Base-by-base conservation (phyloP, 2,888 invertebrate species). In the Tenthredo notha region DNA sequence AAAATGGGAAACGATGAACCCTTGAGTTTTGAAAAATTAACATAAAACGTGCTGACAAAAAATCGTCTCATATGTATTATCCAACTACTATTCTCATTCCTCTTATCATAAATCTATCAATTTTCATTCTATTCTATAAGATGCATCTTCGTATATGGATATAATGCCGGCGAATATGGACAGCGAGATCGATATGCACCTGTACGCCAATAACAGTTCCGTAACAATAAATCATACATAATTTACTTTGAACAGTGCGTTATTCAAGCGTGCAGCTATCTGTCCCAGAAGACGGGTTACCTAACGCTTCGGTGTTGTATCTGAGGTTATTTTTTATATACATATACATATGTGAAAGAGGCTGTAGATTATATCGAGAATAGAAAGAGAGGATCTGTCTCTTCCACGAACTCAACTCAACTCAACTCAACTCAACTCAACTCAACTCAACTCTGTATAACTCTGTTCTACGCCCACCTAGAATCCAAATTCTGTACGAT, bases 401-500 rank as follows among this genome's bases (percentile, higher is more conserved):
- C 43, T 40, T 74, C 43, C 10, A 43, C 21, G 72, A 74, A 74
- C 67, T 15, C 7, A 33, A 21, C 25, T 21, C n/a, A 33, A 21
- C 25, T 21, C n/a, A 33, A 21, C 25, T 21, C n/a, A 33, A 21
- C 25, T 21, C n/a, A 12, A 21, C 15, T 25, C 10, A 10, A 12
- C 10, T 25, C 61, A 29, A n/a, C 9, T 25, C 61, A 33, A 21
- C 25, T 21, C n/a, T 58, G 58, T 58, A 21, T 61, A 74, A 43
- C 43, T 74, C 72, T 43, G 72, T 43, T 40, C 12, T 12, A 74
- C 72, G 72, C 72, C 72, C 72, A 74, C 72, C 43, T 40, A 67
- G 25, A 74, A 74, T 74, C 72, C 40, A 43, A 74, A 74, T 74
- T 74, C 72, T 40, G 43, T 74, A 40, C 37, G 37, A 67, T 74